Base-by-base conservation (phyloP, 37 sponge, comb jelly and placozoan genomes). In the Ephydatia muelleri region DNA sequence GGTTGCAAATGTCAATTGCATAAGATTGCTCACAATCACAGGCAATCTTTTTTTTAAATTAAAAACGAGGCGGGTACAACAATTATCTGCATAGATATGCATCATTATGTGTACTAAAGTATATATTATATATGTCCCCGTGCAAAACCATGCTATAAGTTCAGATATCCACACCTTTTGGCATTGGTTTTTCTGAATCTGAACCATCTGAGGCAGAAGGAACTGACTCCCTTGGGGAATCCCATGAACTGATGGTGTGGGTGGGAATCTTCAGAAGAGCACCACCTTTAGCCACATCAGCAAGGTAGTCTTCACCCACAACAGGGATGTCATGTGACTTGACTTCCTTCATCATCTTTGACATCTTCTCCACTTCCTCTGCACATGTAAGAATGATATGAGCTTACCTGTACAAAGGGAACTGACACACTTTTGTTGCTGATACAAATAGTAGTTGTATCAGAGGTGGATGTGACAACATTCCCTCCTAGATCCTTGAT, bases 191-290 rank as follows among this genome's bases (percentile, higher is more conserved):
- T 4, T 74, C 80, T 14, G 25, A 70, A 38, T 19, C 47, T 34
- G 12, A 32, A 30, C 67, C 77, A 22, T 31, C 23, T 23, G 75
- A 70, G n/a, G 68, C 67, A 0, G 71, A 11, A 27, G 86, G 86
- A 3, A 88, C 72, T 67, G 85, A 75, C 76, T 89, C 75, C 25
- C 85, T 43, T 2, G 90, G 84, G 27, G 88, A 87, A 0, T 92
- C 93, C 97, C 97, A 97, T 23, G 72, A 49, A 26, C 90, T 89
- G 72, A 97, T 91, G 49, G 87, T 92, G 83, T 81, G 86, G 5
- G 73, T 16, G 28, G 83, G 70, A n/a, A 97, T 84, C 73, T 90
- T 85, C 29, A 88, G 68, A 21, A 90, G 85, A 4, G 85, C 86
- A 22, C 32, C 91, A 30, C 97, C 97, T 23, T 77, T 73, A 8